Conservation (phyloP, 2,113 vertebrate species). For the Bostrychus sinensis region DNA sequence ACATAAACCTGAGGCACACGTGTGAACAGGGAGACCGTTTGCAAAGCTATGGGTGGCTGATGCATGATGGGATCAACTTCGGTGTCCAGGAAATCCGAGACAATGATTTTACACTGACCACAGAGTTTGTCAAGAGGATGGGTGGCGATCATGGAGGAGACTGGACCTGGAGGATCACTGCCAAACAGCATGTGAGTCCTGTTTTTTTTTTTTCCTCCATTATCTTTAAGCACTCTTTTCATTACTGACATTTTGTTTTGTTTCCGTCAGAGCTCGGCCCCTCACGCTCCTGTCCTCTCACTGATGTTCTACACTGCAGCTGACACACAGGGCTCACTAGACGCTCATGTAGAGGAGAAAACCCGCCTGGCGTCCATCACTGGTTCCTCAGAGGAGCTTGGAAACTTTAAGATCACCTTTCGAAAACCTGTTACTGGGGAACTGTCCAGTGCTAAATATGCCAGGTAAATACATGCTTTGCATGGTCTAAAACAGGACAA, state of each 20-base stretch:
- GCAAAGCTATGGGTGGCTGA: conserved; percentile 88
- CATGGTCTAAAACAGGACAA: too few relatives aligned
- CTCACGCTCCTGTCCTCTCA: conserved; percentile 83
- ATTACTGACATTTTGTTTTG: conserved; percentile 8
- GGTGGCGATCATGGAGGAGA: conserved; percentile 92
- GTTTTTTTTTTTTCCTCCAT: not conserved
- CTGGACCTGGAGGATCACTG: conserved; percentile 94
- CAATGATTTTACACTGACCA: conserved; percentile 82
- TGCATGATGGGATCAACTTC: conserved; percentile 90
- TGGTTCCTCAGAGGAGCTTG: conserved; percentile 86
- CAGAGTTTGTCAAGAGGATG: conserved; percentile 88
- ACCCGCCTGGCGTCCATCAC: conserved; percentile 81
- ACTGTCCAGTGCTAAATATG: conserved; percentile 74
- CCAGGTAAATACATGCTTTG: conserved; percentile 79
- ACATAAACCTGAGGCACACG: conserved; percentile 85
- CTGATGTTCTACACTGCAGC: conserved; percentile 94
- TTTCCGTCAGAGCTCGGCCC: conserved; percentile 61
- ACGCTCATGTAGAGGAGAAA: conserved; percentile 78
- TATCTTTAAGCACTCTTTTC: not conserved
- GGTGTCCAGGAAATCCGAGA: conserved; percentile 91
- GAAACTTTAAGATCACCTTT: conserved; percentile 89
- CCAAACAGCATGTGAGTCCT: conserved; percentile 81
- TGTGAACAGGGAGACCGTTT: conserved; percentile 89
- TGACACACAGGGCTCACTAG: conserved; percentile 85
- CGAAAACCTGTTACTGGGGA: conserved; percentile 78